Percentiles rank a stretch among this genome's conserved stretches.
Conservation (phyloP, 1,140 invertebrate genomes). For the Neodiprion pinetum region DNA sequence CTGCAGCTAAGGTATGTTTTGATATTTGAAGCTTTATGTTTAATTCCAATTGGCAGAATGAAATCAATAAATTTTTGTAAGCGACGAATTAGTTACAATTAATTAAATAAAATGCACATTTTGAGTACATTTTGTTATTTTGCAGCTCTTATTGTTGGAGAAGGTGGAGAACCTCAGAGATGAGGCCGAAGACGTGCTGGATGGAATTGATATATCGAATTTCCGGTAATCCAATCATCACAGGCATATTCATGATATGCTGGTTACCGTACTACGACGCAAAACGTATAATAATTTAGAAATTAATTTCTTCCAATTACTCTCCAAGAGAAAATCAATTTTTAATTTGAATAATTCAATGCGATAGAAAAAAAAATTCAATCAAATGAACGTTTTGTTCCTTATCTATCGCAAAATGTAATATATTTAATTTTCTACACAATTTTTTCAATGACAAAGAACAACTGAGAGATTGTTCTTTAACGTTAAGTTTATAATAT, state of each 20-base stretch:
- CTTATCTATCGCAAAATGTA: not conserved
- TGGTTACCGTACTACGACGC: not conserved
- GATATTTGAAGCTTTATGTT: not conserved
- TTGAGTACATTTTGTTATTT: constrained; percentile 39
- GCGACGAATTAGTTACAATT: not conserved
- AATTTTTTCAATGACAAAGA: not conserved
- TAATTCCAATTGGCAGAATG: not conserved
- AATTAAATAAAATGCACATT: not conserved
- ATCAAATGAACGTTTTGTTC: not conserved
- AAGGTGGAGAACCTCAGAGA: constrained; percentile 82
- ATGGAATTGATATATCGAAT: constrained; percentile 54
- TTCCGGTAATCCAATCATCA: not conserved
- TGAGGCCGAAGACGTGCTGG: constrained; percentile 76
- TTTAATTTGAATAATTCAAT: not conserved
- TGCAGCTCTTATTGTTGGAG: constrained; percentile 78
- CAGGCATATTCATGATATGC: not conserved
- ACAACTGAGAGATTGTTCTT: not conserved
- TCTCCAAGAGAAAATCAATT: not conserved
- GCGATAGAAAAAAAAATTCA: not conserved
- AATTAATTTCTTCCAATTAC: not conserved
- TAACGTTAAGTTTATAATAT: not conserved
- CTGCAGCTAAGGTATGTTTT: constrained; percentile 78
- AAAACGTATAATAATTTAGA: not conserved
- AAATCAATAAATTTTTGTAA: constrained; percentile 14
- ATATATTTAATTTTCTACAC: not conserved